phyloP scores from a whole-genome alignment of 2,797 vertebrate species.

The Discoglossus pictus region DNA sequence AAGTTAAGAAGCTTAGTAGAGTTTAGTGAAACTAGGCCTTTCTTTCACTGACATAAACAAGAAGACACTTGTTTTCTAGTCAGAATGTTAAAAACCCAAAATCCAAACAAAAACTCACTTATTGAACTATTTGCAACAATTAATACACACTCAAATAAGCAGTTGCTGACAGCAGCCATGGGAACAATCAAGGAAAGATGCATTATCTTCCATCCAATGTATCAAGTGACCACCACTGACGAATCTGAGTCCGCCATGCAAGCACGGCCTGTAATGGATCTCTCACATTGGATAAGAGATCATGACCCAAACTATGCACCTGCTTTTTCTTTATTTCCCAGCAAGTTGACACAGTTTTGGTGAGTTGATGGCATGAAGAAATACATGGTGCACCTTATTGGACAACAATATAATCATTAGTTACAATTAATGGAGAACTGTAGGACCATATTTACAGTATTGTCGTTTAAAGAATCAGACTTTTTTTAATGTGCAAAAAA shows the following conservation, averaged over 20 bases:
- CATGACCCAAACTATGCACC: constrained; percentile 43
- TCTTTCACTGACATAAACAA: constrained; percentile 12
- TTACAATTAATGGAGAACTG: neutral
- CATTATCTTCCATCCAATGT: constrained; percentile 36
- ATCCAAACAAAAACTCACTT: constrained; percentile 21
- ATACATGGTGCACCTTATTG: too few relatives aligned
- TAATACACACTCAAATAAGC: constrained; percentile 16
- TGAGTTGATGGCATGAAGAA: constrained; percentile 16
- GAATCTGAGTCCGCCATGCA: constrained; percentile 32
- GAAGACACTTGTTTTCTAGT: constrained; percentile 17
- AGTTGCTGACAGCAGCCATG: constrained; percentile 31
- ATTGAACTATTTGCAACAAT: constrained; percentile 25
- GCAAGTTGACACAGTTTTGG: constrained; percentile 13
- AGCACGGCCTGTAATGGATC: constrained; percentile 33
- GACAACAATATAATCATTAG: too few relatives aligned
- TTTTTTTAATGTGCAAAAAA: too few relatives aligned
- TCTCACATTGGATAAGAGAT: constrained; percentile 29
- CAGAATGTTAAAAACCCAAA: constrained; percentile 18
- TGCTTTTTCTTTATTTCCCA: constrained; percentile 33
- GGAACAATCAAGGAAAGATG: constrained; percentile 17
- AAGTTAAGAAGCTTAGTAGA: constrained; percentile 28
- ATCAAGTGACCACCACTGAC: constrained; percentile 39
- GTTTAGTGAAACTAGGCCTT: constrained; percentile 3
- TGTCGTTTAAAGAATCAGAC: too few relatives aligned
- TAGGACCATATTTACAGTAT: too few relatives aligned